A percentile compares a stretch with the other conserved stretches of the same genome.
phyloP scores from a whole-genome alignment of 2,113 vertebrate species.

The Brachirus orientalis region DNA sequence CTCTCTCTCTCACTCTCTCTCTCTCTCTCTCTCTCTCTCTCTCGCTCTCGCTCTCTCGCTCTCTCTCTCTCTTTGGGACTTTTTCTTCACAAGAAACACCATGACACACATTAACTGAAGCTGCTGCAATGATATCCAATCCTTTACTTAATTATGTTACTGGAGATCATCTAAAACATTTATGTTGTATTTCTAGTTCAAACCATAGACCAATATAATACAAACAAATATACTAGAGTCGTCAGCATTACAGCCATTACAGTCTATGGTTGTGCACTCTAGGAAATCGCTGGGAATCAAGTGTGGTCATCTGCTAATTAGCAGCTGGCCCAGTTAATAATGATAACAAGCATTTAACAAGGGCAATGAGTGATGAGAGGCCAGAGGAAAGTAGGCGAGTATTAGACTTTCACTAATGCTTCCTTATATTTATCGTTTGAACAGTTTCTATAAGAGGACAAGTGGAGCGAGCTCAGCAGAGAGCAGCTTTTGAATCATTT shows the following conservation, averaged over 20 bases:
- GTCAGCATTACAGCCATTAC: too few species aligned
- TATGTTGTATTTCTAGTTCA: too few species aligned
- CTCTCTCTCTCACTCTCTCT: background rate
- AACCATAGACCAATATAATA: too few species aligned
- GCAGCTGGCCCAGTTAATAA: constrained; percentile 18
- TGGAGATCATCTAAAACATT: too few species aligned
- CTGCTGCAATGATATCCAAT: background rate
- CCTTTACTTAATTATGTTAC: background rate
- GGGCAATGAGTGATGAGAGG: constrained; percentile 26
- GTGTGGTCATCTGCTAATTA: background rate
- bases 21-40: background rate
- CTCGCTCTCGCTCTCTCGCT: too few species aligned
- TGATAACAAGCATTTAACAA: constrained; percentile 11
- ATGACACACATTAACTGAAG: background rate
- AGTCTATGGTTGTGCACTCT: background rate
- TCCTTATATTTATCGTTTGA: background rate
- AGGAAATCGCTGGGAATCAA: constrained; percentile 21
- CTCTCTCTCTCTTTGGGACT: background rate
- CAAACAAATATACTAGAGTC: too few species aligned
- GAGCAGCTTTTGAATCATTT: constrained; percentile 9
- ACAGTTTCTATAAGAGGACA: background rate
- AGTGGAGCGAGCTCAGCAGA: background rate
- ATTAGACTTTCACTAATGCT: background rate
- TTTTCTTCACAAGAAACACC: background rate
- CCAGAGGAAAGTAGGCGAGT: background rate